Base-by-base conservation (phyloP, 2,113 vertebrate species). In the Chionomys nivalis region DNA sequence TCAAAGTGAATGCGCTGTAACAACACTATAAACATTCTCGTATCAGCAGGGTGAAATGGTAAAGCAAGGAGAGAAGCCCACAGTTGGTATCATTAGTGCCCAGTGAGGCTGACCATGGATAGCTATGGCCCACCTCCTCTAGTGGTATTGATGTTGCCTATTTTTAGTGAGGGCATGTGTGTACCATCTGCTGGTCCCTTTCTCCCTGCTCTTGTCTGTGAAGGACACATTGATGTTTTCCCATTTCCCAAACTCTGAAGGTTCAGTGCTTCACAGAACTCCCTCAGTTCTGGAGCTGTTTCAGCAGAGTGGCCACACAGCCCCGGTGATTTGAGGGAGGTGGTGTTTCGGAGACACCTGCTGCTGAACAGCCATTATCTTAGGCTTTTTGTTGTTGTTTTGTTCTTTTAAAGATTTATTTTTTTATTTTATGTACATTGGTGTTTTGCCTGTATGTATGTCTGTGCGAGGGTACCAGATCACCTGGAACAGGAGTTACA, bases 121-220 rank as follows among this genome's bases (percentile, higher is more conserved):
- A 44, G 16, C 24, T 36, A 4, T 26, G 55, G 65, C 19, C 2
- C 6, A 0, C 3, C 14, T 24, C 8, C 21, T 52, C 55, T 36
- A 39, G 39, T 13, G 0, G 1, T 3, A 5, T 3, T 9, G 6
- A 3, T 2, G 6, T 17, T 26, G 9, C 58, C 49, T 0, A 0
- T 42, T 44, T 21, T 28, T 7, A 39, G 0, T 3, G 87, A 39
- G 44, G 55, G n/a, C 39, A 31, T 0, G 0, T 36, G 9, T 13
- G 21, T 4, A 9, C 33, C 39, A 21, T 1, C 24, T 31, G 17
- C 26, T 33, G 4, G 7, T 12, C 47, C 36, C n/a, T 39, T 73
- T 39, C 73, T 42, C 36, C 33, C 81, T 36, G 24, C 39, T 49
- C 0, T 4, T n/a, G 2, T 23, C 42, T 68, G 21, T 11, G 14